Base-by-base conservation (phyloP, 2,888 invertebrate genomes). In the Homarus gammarus region DNA sequence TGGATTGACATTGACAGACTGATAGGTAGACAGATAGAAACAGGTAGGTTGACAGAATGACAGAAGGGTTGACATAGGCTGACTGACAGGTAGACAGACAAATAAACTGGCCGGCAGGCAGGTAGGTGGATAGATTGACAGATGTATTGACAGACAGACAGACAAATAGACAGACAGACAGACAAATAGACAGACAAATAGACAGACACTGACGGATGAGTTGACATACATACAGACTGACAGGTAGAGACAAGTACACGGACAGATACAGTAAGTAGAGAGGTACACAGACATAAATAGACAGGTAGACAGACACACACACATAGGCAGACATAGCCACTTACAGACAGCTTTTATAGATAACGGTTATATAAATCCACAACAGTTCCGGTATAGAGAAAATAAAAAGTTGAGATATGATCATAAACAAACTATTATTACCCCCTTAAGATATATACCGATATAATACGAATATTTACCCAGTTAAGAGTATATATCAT, bases 11-110 rank as follows among this genome's bases (percentile, higher is more conserved):
- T n/a, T n/a, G 44, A 10, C 22, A 73, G 73, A 36, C 22, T 36
- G 73, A 36, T 6, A 73, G 73, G 40, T n/a, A 73, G 73, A 38
- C 40, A 73, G 73, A 38, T n/a, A 73, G 73, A n/a, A n/a, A 38
- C 40, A 73, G 73, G 44, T n/a, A 73, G 73, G 44, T n/a, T 36
- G 73, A 38, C 40, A 73, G 73, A 38, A n/a, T 36, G 40, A 22
- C 22, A 73, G n/a, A 5, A n/a, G 8, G 18, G 44, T 18, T 12
- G 38, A n/a, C 73, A n/a, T n/a, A 22, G 68, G 44, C 44, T 10
- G 44, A 6, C 44, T 10, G 44, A 12, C 44, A 49, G 44, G 44
- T 12, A 49, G 44, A 12, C 73, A 73, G 73, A 1, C 36, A 73
- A 18, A 8, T n/a, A 73, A 3, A 12, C 27, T 75, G 38, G 38